These are phyloP conservation scores for Erannis defoliaria DNA, from an alignment of 2,888 invertebrate genomes.

Conservation along the genomic window DNA sequence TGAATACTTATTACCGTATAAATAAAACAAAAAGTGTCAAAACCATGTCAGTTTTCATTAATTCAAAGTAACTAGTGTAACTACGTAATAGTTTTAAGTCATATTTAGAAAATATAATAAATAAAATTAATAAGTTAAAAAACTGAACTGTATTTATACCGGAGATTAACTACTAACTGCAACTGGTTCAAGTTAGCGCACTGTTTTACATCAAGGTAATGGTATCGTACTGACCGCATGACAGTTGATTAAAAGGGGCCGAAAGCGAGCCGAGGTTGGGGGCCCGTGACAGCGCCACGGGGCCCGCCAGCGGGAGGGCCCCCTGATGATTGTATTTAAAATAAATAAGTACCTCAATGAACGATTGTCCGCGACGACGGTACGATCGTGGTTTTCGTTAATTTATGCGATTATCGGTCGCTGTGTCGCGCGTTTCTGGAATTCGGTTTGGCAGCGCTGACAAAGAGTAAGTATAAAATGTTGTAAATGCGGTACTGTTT, in stretches of 20 bases:
- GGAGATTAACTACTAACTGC: too few species aligned
- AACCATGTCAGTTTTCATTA: too few species aligned
- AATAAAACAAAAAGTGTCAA: too few species aligned
- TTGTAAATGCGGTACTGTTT: neutral
- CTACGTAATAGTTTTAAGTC: too few species aligned
- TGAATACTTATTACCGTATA: too few species aligned
- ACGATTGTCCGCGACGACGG: slow-evolving; percentile 79
- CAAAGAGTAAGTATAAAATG: neutral
- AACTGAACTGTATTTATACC: too few species aligned
- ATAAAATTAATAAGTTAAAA: too few species aligned
- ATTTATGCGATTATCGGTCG: slow-evolving; percentile 58
- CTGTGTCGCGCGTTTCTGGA: slow-evolving; percentile 38
- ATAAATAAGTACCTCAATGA: slow-evolving; percentile 87
- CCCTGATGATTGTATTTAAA: slow-evolving; percentile 87
- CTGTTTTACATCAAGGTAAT: slow-evolving; percentile 51
- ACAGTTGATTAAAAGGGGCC: slow-evolving; percentile 86
- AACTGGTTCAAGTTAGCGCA: slow-evolving; percentile 9
- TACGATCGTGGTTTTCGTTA: slow-evolving; percentile 61
- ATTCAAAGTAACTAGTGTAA: too few species aligned
- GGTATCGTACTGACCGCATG: slow-evolving; percentile 74
- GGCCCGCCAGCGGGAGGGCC: slow-evolving; percentile 77
- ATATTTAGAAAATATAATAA: too few species aligned
- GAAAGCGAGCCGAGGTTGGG: slow-evolving; percentile 81
- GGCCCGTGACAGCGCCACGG: slow-evolving; percentile 83
- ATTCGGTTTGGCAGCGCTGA: slow-evolving; percentile 32